Evolutionary conservation across 2,888 invertebrate genomes (phyloP).

Genomic region (Mycalesis mineus): DNA sequence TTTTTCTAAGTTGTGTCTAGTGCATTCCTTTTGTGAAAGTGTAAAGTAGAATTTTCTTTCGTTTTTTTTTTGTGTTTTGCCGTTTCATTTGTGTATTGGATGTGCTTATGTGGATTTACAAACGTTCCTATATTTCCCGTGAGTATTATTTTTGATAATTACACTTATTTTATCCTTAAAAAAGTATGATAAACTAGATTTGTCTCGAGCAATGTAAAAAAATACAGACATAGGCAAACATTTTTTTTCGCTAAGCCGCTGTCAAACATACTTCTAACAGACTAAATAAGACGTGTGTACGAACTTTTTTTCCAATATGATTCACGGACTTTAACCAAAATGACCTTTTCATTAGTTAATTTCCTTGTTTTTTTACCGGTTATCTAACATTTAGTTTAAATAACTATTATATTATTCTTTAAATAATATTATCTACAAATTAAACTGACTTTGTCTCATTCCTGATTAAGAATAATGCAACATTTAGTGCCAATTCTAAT

Average conservation of each 20-base stretch:
- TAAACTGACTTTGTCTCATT: too few species aligned
- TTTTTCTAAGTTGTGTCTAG: constrained; percentile 47
- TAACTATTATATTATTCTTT: too few species aligned
- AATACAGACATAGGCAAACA: not conserved
- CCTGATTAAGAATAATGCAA: too few species aligned
- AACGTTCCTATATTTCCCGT: constrained; percentile 26
- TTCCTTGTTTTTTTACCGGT: not conserved
- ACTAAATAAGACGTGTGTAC: not conserved
- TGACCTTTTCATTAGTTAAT: not conserved
- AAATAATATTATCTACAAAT: too few species aligned
- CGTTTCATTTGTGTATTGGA: constrained; percentile 26
- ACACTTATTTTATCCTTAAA: not conserved
- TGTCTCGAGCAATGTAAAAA: not conserved
- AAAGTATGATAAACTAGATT: not conserved
- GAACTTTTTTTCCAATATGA: constrained; percentile 2
- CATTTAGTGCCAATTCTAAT: too few species aligned
- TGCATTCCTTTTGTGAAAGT: constrained; percentile 56
- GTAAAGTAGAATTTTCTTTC: constrained; percentile 52
- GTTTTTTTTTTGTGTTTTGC: constrained; percentile 61
- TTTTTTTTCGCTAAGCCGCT: not conserved
- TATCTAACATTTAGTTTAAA: not conserved
- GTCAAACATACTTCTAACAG: constrained; percentile 2
- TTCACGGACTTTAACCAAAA: not conserved
- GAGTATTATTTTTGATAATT: constrained; percentile 22
- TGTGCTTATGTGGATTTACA: constrained; percentile 21